Percentiles rank a stretch among this genome's conserved stretches.
phyloP scores from a whole-genome alignment of 2,113 vertebrate genomes.

The Terrapene triunguis region DNA sequence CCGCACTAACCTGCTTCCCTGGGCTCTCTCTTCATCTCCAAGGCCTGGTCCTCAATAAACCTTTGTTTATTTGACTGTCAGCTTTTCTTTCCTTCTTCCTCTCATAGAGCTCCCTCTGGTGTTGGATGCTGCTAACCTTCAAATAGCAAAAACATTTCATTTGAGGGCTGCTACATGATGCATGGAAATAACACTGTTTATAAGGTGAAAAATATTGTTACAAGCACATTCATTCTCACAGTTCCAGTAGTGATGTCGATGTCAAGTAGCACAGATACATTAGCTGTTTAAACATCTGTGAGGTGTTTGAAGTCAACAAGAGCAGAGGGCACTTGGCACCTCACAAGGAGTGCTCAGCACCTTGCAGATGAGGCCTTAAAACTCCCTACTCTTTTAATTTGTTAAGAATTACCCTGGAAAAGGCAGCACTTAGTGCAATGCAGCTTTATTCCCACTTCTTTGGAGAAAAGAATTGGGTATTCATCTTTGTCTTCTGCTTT shows the following conservation, averaged over 20 bases:
- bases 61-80: not conserved
- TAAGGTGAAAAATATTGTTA: not conserved
- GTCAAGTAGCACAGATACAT: not conserved
- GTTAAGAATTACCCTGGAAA: not conserved
- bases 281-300: not conserved
- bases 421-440: rapidly evolving
- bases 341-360: not conserved
- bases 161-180: not conserved
- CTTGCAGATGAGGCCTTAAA: not conserved
- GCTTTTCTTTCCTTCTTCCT: not conserved
- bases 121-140: not conserved
- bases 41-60: not conserved
- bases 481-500: not conserved
- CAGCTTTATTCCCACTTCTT: not conserved
- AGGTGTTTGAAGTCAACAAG: not conserved
- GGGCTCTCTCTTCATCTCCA: not conserved
- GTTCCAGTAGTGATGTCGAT: not conserved
- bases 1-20: rapidly evolving
- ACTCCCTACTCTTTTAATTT: not conserved
- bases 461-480: not conserved
- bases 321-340: not conserved
- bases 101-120: conserved; percentile 73
- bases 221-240: not conserved
- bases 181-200: not conserved
- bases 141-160: not conserved